phyloP scores from a whole-genome alignment of 1,140 invertebrate genomes.

The Bombyx mandarina region DNA sequence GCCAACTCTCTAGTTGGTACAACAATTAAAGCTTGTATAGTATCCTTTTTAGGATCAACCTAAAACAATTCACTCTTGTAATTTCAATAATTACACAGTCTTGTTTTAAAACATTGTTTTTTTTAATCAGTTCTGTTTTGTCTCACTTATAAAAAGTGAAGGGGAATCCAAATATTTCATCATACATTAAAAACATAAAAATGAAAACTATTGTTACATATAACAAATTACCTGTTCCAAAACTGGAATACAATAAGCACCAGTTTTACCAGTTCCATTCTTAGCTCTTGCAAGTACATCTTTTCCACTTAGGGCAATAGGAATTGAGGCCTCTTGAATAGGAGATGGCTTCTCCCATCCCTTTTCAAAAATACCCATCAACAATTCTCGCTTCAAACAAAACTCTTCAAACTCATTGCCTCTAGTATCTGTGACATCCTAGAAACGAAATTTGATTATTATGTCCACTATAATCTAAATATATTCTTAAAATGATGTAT shows the following conservation, averaged over 20 bases:
- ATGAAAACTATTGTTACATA: not conserved
- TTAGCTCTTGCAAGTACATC: conserved; percentile 98
- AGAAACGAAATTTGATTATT: conserved; percentile 13
- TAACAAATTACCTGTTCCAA: conserved; percentile 80
- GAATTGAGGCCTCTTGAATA: conserved; percentile 99
- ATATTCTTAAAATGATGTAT: not conserved
- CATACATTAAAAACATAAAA: conserved; percentile 21
- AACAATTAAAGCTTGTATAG: conserved; percentile 97
- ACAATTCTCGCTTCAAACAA: conserved; percentile 95
- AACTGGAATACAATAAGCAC: conserved; percentile 98
- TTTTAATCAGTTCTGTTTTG: conserved; percentile 38
- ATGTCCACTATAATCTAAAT: too few species aligned
- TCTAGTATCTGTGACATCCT: conserved; percentile 99
- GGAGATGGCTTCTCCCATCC: conserved; percentile 99
- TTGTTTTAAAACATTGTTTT: not conserved
- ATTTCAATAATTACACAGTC: not conserved
- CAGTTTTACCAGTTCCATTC: conserved; percentile 99
- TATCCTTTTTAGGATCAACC: conserved; percentile 90
- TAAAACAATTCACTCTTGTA: conserved; percentile 12
- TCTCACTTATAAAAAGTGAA: conserved; percentile 64
- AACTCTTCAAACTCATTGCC: conserved; percentile 99
- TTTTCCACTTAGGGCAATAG: conserved; percentile 96
- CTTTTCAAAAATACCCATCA: conserved; percentile 99
- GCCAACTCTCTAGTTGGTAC: conserved; percentile 99
- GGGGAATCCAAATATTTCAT: conserved; percentile 68